phyloP scores from a whole-genome alignment of 2,888 invertebrate genomes.

The Drosophila anomelani region DNA sequence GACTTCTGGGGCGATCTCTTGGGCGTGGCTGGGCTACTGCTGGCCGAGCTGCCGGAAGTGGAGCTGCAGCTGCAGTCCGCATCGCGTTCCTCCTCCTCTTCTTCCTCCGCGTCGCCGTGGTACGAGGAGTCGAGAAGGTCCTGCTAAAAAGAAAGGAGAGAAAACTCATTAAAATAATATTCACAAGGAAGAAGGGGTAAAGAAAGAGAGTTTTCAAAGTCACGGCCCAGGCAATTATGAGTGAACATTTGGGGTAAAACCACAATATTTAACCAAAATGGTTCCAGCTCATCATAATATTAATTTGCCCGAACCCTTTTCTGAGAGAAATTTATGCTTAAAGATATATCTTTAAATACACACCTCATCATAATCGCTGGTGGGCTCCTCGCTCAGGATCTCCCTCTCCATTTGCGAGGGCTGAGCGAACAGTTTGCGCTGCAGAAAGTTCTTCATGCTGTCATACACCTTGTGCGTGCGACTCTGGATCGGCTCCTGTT shows the following conservation, averaged over 20 bases:
- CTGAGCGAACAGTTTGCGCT: conserved; percentile 80
- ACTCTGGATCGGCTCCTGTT: conserved; percentile 51
- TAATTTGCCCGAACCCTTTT: conserved; percentile 1
- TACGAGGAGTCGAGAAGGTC: conserved; percentile 79
- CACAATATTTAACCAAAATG: conserved; percentile 18
- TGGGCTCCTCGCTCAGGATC: conserved; percentile 60
- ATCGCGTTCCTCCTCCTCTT: conserved; percentile 58
- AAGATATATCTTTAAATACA: conserved; percentile 11
- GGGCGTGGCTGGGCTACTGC: conserved; percentile 40
- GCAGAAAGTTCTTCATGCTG: conserved; percentile 83
- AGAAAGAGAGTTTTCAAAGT: conserved; percentile 1
- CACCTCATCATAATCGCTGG: conserved; percentile 81
- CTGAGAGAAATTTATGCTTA: neutral
- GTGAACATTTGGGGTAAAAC: conserved; percentile 2
- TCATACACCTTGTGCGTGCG: conserved; percentile 82
- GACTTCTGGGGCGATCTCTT: conserved; percentile 77
- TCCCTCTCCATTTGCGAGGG: conserved; percentile 52
- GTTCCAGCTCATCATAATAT: conserved; percentile 2
- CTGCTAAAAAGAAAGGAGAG: conserved; percentile 45
- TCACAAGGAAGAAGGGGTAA: neutral
- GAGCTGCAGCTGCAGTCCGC: conserved; percentile 69
- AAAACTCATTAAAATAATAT: conserved; percentile 15
- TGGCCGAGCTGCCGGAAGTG: conserved; percentile 31
- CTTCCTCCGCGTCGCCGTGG: conserved; percentile 78
- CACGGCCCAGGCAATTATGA: conserved; percentile 3